These are phyloP conservation scores for Whitmania pigra DNA, from an alignment of 1,140 invertebrate genomes.

Conservation along the genomic window DNA sequence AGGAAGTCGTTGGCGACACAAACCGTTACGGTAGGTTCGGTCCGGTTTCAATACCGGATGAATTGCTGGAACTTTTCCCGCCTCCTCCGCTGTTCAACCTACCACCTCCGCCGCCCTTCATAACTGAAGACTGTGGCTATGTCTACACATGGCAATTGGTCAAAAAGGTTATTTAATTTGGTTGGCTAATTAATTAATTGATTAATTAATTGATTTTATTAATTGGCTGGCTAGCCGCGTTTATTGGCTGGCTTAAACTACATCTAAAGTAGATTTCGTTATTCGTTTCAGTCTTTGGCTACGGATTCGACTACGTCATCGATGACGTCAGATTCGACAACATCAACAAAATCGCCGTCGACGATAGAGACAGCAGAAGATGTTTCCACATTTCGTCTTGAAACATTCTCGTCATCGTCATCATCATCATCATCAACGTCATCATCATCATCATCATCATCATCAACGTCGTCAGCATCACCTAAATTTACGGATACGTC, in stretches of 20 bases:
- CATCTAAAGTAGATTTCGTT: no score
- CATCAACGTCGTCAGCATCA: not conserved
- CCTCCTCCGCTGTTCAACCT: slow-evolving; percentile 9
- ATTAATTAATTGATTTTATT: not conserved
- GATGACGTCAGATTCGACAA: no score
- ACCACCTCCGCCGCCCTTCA: slow-evolving; percentile 10
- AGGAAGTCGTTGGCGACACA: no score
- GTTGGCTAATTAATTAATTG: not conserved
- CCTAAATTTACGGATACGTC: not conserved
- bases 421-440: slow-evolving; percentile 5
- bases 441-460: slow-evolving; percentile 10
- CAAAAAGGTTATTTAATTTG: not conserved
- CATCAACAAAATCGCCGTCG: no score
- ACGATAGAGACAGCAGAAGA: no score
- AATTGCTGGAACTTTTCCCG: not conserved
- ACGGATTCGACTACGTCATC: no score
- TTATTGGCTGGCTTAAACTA: no score
- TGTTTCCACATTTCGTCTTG: no score
- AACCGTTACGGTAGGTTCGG: no score
- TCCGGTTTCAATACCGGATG: no score
- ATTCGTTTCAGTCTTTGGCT: no score
- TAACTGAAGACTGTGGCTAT: not conserved
- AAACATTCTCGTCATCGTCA: not conserved
- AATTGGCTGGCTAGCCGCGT: no score
- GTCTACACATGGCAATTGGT: slow-evolving; percentile 12